These are phyloP conservation scores for Hypocryptadius cinnamomeus DNA, from an alignment of 2,113 vertebrate species.

Conservation along the genomic window DNA sequence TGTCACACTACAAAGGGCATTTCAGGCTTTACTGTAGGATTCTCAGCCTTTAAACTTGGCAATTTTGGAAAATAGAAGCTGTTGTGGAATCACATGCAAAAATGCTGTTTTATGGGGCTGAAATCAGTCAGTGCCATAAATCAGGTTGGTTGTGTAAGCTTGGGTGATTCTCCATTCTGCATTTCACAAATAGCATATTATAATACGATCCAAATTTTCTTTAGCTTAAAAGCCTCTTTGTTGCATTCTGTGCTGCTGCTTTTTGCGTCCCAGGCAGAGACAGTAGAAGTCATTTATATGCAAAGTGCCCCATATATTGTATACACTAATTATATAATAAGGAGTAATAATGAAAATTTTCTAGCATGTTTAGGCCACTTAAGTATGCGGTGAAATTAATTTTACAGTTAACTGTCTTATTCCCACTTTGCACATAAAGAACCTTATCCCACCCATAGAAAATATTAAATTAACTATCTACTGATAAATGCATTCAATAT, in stretches of 20 bases:
- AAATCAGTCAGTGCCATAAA: not conserved
- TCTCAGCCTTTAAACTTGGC: not conserved
- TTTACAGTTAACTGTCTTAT: conserved; percentile 40
- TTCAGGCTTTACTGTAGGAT: not conserved
- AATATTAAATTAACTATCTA: conserved; percentile 10
- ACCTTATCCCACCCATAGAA: not conserved
- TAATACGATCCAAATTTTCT: not conserved
- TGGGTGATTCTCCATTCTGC: not conserved
- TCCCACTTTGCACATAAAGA: conserved; percentile 9
- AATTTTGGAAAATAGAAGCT: not conserved
- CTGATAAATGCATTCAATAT: not conserved
- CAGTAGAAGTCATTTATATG: conserved; percentile 17
- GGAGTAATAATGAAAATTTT: conserved; percentile 34
- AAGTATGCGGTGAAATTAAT: conserved; percentile 8
- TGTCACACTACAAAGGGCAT: not conserved
- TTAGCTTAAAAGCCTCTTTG: not conserved
- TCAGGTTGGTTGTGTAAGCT: not conserved
- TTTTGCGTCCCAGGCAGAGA: not conserved
- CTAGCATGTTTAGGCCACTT: conserved; percentile 24
- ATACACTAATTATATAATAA: conserved; percentile 47
- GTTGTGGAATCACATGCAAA: not conserved
- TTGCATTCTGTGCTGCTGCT: not conserved
- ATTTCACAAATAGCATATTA: not conserved
- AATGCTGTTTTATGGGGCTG: not conserved
- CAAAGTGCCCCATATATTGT: conserved; percentile 18